These are phyloP conservation scores for Pachyrhynchus sulphureomaculatus DNA, from an alignment of 1,140 invertebrate genomes.

Conservation along the genomic window DNA sequence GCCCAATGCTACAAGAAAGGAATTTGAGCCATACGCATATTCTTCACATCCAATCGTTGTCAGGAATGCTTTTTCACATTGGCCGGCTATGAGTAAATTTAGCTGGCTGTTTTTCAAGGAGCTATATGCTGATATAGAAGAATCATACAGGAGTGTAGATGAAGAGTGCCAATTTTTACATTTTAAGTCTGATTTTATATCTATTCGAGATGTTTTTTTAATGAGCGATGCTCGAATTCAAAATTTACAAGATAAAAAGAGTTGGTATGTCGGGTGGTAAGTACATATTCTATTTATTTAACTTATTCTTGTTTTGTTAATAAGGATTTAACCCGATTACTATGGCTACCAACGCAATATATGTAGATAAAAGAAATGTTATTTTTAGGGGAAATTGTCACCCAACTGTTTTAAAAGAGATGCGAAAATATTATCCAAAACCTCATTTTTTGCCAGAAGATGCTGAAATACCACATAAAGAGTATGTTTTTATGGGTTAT, in stretches of 20 bases:
- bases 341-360: too few relatives aligned
- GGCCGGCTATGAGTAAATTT: slow-evolving; percentile 74
- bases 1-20: slow-evolving; percentile 64
- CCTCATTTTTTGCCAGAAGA: slow-evolving; percentile 87
- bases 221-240: slow-evolving; percentile 68
- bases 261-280: slow-evolving; percentile 94
- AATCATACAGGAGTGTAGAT: slow-evolving; percentile 66
- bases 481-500: slow-evolving; percentile 93
- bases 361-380: too few relatives aligned
- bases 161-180: slow-evolving; percentile 88
- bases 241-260: slow-evolving; percentile 61
- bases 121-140: slow-evolving; percentile 68
- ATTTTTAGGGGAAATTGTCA: slow-evolving; percentile 83
- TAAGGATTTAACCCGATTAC: too few relatives aligned
- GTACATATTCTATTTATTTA: slow-evolving; percentile 44
- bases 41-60: slow-evolving; percentile 78
- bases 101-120: slow-evolving; percentile 74
- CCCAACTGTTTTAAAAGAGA: slow-evolving; percentile 68
- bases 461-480: slow-evolving; percentile 84
- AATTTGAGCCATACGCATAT: slow-evolving; percentile 74
- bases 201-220: slow-evolving; percentile 74
- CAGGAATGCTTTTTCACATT: slow-evolving; percentile 72
- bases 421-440: slow-evolving; percentile 75
- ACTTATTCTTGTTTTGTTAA: too few relatives aligned
- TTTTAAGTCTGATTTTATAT: slow-evolving; percentile 82